Evolutionary conservation across 64 coral and sea anemone genomes (phyloP).

Genomic region (Actinia tenebrosa): DNA sequence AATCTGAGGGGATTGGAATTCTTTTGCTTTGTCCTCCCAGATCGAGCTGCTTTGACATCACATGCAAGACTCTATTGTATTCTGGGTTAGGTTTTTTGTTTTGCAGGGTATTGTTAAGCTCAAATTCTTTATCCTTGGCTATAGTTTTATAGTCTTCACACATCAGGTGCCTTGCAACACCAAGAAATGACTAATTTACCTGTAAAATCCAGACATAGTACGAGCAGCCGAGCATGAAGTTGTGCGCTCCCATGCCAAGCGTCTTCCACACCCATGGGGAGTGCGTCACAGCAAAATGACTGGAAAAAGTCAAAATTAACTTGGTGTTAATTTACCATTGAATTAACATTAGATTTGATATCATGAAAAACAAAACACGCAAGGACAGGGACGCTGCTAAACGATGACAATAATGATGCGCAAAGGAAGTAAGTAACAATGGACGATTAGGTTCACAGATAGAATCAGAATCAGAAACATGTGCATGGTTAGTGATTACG

Average conservation of each 20-base stretch:
- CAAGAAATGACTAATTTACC: constrained; percentile 12
- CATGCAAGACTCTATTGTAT: too few relatives aligned
- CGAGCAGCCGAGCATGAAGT: constrained; percentile 49
- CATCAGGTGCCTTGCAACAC: too few relatives aligned
- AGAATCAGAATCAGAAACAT: too few relatives aligned
- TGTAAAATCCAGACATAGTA: constrained; percentile 60
- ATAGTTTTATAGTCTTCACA: too few relatives aligned
- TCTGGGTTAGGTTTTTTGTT: too few relatives aligned
- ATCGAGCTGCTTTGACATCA: too few relatives aligned
- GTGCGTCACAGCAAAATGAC: constrained; percentile 58
- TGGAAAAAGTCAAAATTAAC: not conserved
- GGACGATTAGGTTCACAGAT: too few relatives aligned
- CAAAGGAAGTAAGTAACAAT: not conserved
- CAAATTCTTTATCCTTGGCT: too few relatives aligned
- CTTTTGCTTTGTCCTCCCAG: too few relatives aligned
- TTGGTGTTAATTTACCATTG: not conserved
- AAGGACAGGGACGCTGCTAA: not conserved
- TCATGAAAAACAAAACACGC: not conserved
- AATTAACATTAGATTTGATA: not conserved
- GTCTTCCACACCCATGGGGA: constrained; percentile 49
- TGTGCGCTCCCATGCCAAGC: constrained; percentile 28
- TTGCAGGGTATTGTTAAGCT: too few relatives aligned
- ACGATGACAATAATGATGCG: not conserved
- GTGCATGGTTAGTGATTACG: too few relatives aligned
- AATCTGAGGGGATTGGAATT: too few relatives aligned